These are phyloP conservation scores for Lobophora halterata DNA, from an alignment of 2,888 invertebrate species.

Conservation along the genomic window DNA sequence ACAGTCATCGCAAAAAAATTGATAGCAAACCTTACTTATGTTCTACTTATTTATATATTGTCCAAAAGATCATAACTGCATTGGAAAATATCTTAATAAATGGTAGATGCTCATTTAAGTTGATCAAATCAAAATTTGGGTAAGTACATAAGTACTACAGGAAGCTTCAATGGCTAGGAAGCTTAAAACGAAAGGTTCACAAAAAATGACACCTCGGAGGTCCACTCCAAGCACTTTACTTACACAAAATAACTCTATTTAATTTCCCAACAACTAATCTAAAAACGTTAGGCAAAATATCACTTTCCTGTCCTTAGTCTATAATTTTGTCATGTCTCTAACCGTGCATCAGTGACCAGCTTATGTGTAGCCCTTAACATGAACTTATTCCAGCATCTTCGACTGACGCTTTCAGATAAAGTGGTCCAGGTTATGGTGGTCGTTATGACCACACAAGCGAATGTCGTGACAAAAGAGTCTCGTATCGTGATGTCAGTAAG, in stretches of 20 bases:
- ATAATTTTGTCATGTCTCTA: slow-evolving; percentile 54
- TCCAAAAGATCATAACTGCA: no score
- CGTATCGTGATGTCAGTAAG: slow-evolving; percentile 36
- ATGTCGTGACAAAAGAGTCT: slow-evolving; percentile 47
- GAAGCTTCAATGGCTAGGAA: slow-evolving; percentile 6
- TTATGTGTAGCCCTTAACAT: slow-evolving; percentile 29
- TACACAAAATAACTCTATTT: slow-evolving; percentile 44
- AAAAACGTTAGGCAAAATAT: slow-evolving; percentile 47
- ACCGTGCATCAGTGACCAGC: slow-evolving; percentile 33
- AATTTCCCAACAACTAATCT: slow-evolving; percentile 44
- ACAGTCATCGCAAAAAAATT: no score
- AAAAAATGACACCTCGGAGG: slow-evolving; percentile 19
- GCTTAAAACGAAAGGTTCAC: no score
- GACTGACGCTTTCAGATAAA: slow-evolving; percentile 17
- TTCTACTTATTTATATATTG: no score
- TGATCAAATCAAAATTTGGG: no score
- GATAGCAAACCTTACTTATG: no score
- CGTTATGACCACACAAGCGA: slow-evolving; percentile 52
- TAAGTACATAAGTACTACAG: background rate
- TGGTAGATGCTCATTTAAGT: no score
- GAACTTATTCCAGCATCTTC: slow-evolving; percentile 3
- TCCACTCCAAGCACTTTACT: slow-evolving; percentile 10
- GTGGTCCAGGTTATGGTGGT: slow-evolving; percentile 38
- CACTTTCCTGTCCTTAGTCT: slow-evolving; percentile 54
- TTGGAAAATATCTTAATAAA: no score